Percentiles rank a stretch among this genome's conserved stretches.
Conservation (phyloP, 1,140 invertebrate species). For the Zophobas morio region DNA sequence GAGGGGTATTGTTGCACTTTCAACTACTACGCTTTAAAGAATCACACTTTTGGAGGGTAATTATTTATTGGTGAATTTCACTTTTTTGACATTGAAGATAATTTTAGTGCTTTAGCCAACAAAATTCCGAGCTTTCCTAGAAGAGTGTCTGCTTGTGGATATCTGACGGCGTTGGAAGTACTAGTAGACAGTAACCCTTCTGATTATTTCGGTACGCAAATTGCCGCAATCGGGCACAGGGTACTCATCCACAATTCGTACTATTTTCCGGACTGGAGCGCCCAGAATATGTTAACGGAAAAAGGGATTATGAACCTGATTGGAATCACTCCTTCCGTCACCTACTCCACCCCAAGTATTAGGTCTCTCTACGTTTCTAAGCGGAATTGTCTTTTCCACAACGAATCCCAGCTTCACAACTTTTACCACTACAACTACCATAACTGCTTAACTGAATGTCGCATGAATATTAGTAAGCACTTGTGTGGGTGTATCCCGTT, state of each 20-base stretch:
- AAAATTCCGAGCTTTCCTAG: constrained; percentile 50
- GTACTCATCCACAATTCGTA: constrained; percentile 73
- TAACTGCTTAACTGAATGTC: constrained; percentile 76
- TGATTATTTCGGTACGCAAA: constrained; percentile 61
- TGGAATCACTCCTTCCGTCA: constrained; percentile 59
- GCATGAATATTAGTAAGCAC: constrained; percentile 66
- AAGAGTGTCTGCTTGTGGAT: constrained; percentile 73
- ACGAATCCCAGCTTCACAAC: constrained; percentile 68
- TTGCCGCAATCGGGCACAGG: constrained; percentile 62
- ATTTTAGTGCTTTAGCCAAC: constrained; percentile 43
- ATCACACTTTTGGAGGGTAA: constrained; percentile 64
- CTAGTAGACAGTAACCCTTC: constrained; percentile 68
- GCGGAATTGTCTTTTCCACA: constrained; percentile 73
- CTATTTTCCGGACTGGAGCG: constrained; percentile 73
- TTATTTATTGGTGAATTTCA: background rate
- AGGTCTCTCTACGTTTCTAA: constrained; percentile 66
- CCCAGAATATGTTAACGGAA: constrained; percentile 71
- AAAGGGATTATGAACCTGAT: constrained; percentile 72
- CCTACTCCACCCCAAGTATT: constrained; percentile 72
- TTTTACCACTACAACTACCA: constrained; percentile 73
- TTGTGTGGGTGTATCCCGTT: constrained; percentile 75
- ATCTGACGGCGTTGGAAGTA: constrained; percentile 74
- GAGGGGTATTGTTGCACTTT: constrained; percentile 77
- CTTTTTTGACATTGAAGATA: constrained; percentile 1
- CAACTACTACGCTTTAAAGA: constrained; percentile 72